A percentile compares a stretch with the other conserved stretches of the same genome.
Conservation (phyloP, 2,113 vertebrate species). For the Ahaetulla prasina region DNA sequence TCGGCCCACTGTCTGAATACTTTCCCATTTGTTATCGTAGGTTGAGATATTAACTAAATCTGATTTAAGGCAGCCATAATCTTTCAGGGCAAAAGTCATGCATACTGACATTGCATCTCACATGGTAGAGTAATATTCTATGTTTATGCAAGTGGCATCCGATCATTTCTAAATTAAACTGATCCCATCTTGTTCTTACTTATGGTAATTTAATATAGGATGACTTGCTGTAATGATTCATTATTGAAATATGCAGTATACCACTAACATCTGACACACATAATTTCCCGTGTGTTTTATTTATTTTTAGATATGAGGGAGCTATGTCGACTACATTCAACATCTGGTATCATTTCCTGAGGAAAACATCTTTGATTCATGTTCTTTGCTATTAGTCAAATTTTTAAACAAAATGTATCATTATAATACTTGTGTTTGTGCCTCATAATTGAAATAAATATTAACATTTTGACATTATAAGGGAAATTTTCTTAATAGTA, state of each 20-base stretch:
- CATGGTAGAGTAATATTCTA: neutral
- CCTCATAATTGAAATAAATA: neutral
- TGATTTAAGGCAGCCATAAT: neutral
- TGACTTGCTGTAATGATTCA: constrained; percentile 29
- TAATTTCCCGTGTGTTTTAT: neutral
- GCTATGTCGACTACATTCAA: neutral
- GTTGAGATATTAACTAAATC: constrained; percentile 2
- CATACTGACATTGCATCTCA: constrained; percentile 9
- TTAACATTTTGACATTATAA: neutral
- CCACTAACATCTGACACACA: neutral
- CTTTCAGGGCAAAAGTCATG: neutral
- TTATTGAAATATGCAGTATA: constrained; percentile 17
- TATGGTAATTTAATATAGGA: constrained; percentile 43
- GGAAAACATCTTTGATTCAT: neutral
- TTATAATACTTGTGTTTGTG: neutral
- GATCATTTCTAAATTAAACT: constrained; percentile 33
- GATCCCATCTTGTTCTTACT: constrained; percentile 18
- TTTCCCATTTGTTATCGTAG: accelerated
- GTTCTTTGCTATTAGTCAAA: neutral
- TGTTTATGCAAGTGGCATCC: neutral
- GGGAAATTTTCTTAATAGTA: neutral
- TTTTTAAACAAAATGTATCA: neutral
- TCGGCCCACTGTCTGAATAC: neutral
- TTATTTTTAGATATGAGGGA: neutral
- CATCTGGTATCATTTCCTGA: neutral